These are phyloP conservation scores for Dysmachus trigonus DNA, from an alignment of 2,888 invertebrate species.

Conservation along the genomic window DNA sequence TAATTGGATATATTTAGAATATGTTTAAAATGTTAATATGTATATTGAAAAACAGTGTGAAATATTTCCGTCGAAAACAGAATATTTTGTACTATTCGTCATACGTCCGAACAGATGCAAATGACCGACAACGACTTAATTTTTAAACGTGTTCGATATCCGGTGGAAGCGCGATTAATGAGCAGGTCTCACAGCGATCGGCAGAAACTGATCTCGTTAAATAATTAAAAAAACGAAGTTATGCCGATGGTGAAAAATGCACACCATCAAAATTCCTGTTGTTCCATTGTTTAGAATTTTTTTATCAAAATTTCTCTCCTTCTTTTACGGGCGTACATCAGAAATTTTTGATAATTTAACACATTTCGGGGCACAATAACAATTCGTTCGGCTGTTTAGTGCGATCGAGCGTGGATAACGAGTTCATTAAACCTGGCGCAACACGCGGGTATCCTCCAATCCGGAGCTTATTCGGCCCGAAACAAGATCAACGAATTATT, in stretches of 20 bases:
- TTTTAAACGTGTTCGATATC: background rate
- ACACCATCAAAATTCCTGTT: background rate
- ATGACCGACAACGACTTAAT: background rate
- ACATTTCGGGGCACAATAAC: constrained; percentile 26
- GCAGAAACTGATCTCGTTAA: background rate
- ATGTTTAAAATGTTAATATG: background rate
- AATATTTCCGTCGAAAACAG: background rate
- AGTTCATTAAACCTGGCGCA: constrained; percentile 30
- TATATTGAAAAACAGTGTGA: background rate
- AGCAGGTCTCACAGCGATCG: background rate
- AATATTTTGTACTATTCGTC: background rate
- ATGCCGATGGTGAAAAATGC: background rate
- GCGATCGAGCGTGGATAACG: constrained; percentile 33
- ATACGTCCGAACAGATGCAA: background rate
- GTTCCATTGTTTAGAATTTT: background rate
- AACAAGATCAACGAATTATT: constrained; percentile 35
- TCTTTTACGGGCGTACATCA: background rate
- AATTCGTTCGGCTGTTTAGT: background rate
- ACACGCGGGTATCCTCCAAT: background rate
- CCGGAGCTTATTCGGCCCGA: background rate
- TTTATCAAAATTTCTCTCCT: background rate
- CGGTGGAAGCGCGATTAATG: background rate
- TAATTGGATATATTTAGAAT: background rate
- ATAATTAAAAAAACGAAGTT: background rate
- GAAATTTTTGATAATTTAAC: background rate